These are phyloP conservation scores for Puma concolor DNA, from an alignment of 2,113 vertebrate genomes.

Conservation along the genomic window DNA sequence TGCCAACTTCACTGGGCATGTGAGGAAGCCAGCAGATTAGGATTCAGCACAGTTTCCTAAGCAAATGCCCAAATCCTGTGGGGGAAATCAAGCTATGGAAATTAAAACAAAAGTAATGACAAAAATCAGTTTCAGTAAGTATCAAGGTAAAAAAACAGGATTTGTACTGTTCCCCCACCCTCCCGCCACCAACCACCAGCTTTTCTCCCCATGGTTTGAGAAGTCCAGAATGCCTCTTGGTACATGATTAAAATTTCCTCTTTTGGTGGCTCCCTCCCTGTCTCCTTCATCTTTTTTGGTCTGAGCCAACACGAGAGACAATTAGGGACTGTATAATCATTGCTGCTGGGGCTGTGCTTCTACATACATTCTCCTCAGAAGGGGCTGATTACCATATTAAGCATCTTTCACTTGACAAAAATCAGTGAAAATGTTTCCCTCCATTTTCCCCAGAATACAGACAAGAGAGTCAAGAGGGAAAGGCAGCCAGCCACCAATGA, in stretches of 20 bases:
- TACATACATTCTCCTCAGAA: conserved; percentile 68
- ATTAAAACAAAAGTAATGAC: conserved; percentile 58
- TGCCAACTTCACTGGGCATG: background rate
- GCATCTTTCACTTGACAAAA: conserved; percentile 83
- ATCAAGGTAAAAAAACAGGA: conserved; percentile 6
- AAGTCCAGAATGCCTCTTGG: background rate
- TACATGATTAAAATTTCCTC: conserved; percentile 5
- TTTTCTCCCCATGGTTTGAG: background rate
- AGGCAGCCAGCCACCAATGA: conserved; percentile 36
- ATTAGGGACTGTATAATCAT: conserved; percentile 82
- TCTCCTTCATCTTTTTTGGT: conserved; percentile 64
- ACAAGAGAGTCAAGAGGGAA: conserved; percentile 67
- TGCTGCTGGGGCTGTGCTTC: conserved; percentile 82
- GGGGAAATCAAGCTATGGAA: conserved; percentile 9
- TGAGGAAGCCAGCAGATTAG: background rate
- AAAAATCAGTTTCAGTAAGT: background rate
- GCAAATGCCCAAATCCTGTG: conserved; percentile 8
- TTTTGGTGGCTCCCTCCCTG: background rate
- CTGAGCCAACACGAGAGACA: conserved; percentile 79
- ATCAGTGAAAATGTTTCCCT: conserved; percentile 66
- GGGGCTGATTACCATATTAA: conserved; percentile 82
- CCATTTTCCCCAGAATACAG: conserved; percentile 56
- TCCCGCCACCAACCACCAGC: background rate
- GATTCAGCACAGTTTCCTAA: conserved; percentile 33
- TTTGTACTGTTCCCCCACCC: background rate